Evolutionary conservation across 1,140 invertebrate species (phyloP).

Genomic region (Apis cerana): DNA sequence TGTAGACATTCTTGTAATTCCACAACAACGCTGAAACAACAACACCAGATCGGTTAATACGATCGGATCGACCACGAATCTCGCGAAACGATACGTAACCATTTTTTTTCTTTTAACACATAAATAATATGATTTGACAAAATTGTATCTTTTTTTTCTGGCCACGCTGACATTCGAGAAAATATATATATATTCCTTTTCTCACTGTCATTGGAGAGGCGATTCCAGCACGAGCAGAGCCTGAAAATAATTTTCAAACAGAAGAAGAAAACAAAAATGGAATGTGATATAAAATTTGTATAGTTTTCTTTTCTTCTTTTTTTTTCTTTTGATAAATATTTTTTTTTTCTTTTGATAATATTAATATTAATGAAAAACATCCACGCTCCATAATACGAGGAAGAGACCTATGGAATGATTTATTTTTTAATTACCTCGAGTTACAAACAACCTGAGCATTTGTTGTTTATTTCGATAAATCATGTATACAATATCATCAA

Average conservation of each 20-base stretch:
- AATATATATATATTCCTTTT: neutral
- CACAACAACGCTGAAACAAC: conserved; percentile 64
- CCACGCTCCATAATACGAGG: neutral
- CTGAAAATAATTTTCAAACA: neutral
- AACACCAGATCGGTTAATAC: conserved; percentile 41
- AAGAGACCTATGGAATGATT: conserved; percentile 12
- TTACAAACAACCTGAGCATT: conserved; percentile 7
- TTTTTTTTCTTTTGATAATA: too few species aligned
- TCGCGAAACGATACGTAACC: neutral
- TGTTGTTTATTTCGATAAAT: neutral
- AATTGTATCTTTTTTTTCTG: neutral
- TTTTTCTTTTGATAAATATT: too few species aligned
- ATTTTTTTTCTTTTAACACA: neutral
- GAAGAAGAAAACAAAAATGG: too few species aligned
- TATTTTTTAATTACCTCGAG: neutral
- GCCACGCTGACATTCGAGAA: neutral
- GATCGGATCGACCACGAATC: neutral
- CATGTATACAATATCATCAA: neutral
- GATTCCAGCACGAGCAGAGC: neutral
- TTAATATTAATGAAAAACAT: neutral
- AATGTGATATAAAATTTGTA: too few species aligned
- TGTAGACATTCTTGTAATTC: conserved; percentile 49
- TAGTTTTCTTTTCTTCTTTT: too few species aligned
- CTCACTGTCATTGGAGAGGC: neutral
- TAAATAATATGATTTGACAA: conserved; percentile 1